Percentiles rank a stretch among this genome's conserved stretches.
phyloP scores from a whole-genome alignment of 2,888 invertebrate genomes.

The Acholoe squamosa region DNA sequence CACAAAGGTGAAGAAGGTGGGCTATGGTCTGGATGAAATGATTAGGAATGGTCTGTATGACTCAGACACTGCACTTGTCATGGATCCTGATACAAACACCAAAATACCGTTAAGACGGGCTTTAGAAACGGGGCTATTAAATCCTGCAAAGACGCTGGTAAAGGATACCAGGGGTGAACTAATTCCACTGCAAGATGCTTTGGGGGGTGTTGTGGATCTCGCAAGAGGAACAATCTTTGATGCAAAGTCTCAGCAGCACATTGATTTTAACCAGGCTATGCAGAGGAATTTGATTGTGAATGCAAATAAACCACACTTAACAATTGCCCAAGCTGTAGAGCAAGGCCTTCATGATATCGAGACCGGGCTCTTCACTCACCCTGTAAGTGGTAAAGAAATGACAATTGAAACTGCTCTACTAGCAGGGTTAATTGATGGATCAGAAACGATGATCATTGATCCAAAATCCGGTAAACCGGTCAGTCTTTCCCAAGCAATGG shows the following conservation, averaged over 20 bases:
- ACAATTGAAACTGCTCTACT: constrained; percentile 85
- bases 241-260: constrained; percentile 39
- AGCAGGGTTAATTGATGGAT: constrained; percentile 73
- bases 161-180: constrained; percentile 13
- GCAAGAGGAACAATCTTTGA: constrained; percentile 36
- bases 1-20: constrained; percentile 71
- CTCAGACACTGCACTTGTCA: constrained; percentile 88
- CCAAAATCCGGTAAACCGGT: constrained; percentile 87
- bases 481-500: constrained; percentile 86
- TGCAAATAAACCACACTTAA: constrained; percentile 45
- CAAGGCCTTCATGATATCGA: constrained; percentile 81
- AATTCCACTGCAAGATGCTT: not conserved
- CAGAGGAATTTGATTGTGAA: constrained; percentile 47
- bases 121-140: constrained; percentile 90
- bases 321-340: constrained; percentile 72
- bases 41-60: constrained; percentile 94
- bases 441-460: constrained; percentile 71
- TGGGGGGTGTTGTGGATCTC: constrained; percentile 63
- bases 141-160: constrained; percentile 83
- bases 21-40: constrained; percentile 66
- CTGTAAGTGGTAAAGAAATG: constrained; percentile 90
- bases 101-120: constrained; percentile 92
- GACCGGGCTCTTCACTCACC: constrained; percentile 91
- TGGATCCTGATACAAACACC: constrained; percentile 91
- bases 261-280: constrained; percentile 52